A percentile compares a stretch with the other conserved stretches of the same genome.
phyloP scores from a whole-genome alignment of 2,113 vertebrate genomes.

The Eulemur rufifrons region DNA sequence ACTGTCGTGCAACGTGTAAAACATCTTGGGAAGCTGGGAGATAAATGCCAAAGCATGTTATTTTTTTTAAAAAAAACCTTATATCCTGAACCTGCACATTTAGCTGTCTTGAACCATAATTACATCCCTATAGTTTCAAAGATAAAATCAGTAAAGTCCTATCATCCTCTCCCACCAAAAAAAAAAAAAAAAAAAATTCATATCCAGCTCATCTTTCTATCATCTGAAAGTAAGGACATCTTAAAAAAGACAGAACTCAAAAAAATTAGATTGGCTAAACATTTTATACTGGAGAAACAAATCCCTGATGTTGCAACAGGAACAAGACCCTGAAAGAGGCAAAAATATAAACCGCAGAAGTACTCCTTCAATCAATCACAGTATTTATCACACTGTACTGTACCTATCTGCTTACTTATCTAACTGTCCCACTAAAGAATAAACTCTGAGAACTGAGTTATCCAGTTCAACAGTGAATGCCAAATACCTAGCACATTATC shows the following conservation, averaged over 20 bases:
- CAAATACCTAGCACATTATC: neutral
- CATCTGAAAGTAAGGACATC: neutral
- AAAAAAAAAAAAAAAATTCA: neutral
- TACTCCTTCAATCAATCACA: neutral
- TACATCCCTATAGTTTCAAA: neutral
- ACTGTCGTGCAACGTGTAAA: neutral
- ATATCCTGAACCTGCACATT: neutral
- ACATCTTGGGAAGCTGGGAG: neutral
- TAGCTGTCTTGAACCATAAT: neutral
- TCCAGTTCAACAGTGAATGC: neutral
- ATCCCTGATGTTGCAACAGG: neutral
- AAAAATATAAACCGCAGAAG: neutral
- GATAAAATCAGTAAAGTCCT: neutral
- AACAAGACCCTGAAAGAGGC: neutral
- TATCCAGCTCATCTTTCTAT: neutral
- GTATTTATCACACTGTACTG: neutral
- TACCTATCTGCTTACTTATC: neutral
- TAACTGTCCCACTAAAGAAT: neutral
- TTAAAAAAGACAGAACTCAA: conserved; percentile 4
- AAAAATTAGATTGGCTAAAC: neutral
- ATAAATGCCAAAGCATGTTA: neutral
- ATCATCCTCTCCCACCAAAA: neutral
- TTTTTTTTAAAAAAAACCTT: neutral
- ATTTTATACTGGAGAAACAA: conserved; percentile 13
- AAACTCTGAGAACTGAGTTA: neutral